Evolutionary conservation across 2,888 invertebrate species (phyloP), one percentile per base, ranked within the genome.

Genomic region (Coleophora flavipennella): DNA sequence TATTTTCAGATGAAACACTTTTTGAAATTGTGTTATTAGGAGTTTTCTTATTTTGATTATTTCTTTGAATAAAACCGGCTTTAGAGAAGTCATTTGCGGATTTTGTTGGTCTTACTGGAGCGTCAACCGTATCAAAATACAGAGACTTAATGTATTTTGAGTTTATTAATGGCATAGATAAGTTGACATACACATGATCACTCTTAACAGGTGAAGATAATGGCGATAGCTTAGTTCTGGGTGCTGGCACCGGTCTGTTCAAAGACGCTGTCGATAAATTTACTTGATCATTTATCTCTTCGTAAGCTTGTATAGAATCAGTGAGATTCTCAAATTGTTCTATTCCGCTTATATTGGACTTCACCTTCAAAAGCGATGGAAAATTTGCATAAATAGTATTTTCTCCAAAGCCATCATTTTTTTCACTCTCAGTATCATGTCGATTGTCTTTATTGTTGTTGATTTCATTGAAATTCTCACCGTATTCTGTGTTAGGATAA

Each of bases 261-360:
- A 86, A 66, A 20, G 87, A 87, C 43, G 72, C 76, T 11, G 77
- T 86, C 1, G 80, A 78, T 35, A 52, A 45, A 48, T 67, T 70
- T 2, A 73, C 51, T 11, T 55, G 48, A 38, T 72, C 61, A 14
- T 64, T 57, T 36, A 66, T 78, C 46, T 86, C 85, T 64, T 90
- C 90, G 45, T 87, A 88, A 25, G 90, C 86, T 71, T 90, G 90
- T 47, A 90, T 89, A 11, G 89, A 89, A 60, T 90, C 90, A 33
- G 88, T 89, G 40, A 90, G 67, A 59, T 90, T 89, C 64, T 91
- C 88, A 63, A 89, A 90, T 43, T 81, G 60, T 44, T 80, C 79
- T 2, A 78, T 63, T 8, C 78, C 83, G 52, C 79, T 83, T 39
- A 80, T 73, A 48, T 75, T 62, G 3, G 75, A 67, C 44, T 72